Evolutionary conservation across 53 echinoderm and acorn worm genomes (phyloP), one percentile per base, ranked within the genome.

Genomic region (Pentamera pediparva): DNA sequence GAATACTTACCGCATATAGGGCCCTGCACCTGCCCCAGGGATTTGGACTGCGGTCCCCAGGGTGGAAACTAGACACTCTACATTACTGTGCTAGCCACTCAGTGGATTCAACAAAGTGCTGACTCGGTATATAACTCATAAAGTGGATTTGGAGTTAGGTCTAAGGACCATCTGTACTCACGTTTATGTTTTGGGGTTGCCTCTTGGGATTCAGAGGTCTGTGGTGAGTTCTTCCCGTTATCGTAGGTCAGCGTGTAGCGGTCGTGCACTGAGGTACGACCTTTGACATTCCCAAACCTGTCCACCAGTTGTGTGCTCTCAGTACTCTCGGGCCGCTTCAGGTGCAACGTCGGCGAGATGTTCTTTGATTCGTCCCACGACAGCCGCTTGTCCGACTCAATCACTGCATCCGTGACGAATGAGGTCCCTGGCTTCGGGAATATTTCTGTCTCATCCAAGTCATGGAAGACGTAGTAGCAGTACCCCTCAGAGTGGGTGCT

Each of bases 391-490:
- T 62, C 51, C 2, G 81, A 69, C 63, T 86, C 86, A 18, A 86
- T 75, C 11, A 58, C 52, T 3, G 86, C 86, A 12, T 69, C 71
- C 0, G 86, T 86, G 13, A 76, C 60, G 26, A 81, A 59, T n/a
- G 33, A 59, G 52, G 61, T 81, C 20, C 51, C 51, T 0, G 56
- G 33, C 7, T 40, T 20, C 9, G 63, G 75, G 31, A 54, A 54
- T 30, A 54, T 53, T 22, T 72, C 73, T 32, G 73, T 53, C 7
- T 85, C 62, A 40, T 81, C 74, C 58, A 85, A 54, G 52, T 92
- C 92, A 30, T 86, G 81, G 30, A 80, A 75, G 48, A 89, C 89
- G 28, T 89, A 93, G 56, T 93, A 93, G 56, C 93, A 93, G 50
- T 93, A 93, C 0, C 93, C 93, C 26, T 93, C 92, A 2, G 81